phyloP scores from a whole-genome alignment of 2,888 invertebrate genomes.

The Didymodactylos carnosus region DNA sequence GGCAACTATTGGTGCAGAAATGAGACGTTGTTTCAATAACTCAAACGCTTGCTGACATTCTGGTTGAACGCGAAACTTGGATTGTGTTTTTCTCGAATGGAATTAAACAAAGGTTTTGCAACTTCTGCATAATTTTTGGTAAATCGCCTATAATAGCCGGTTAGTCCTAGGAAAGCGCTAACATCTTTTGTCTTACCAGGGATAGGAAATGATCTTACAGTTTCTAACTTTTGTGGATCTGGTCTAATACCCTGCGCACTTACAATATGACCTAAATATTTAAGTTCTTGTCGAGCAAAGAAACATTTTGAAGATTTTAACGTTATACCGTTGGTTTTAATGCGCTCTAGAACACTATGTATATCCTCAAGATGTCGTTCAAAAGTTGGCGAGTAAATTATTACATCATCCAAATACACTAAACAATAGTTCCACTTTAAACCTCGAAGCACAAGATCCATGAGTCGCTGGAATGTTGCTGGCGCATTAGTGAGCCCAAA shows the following conservation, averaged over 20 bases:
- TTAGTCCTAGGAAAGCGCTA: too few species aligned
- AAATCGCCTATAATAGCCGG: too few species aligned
- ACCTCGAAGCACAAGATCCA: constrained; percentile 21
- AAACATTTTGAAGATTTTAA: constrained; percentile 18
- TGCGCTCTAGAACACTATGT: constrained; percentile 14
- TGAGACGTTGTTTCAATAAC: not conserved
- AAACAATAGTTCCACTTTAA: constrained; percentile 20
- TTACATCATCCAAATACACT: constrained; percentile 29
- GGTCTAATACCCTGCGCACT: not conserved
- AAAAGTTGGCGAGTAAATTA: constrained; percentile 18
- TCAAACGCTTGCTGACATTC: too few species aligned
- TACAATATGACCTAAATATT: constrained; percentile 13
- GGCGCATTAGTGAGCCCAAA: constrained; percentile 26
- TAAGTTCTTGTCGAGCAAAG: constrained; percentile 15
- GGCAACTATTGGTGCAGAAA: not conserved
- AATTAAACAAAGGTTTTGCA: too few species aligned
- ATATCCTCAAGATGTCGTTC: constrained; percentile 17
- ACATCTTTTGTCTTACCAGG: too few species aligned
- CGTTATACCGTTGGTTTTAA: constrained; percentile 16
- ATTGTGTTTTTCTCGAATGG: too few species aligned
- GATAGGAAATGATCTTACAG: too few species aligned
- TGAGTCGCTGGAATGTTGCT: constrained; percentile 23
- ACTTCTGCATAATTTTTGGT: too few species aligned
- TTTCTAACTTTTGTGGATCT: too few species aligned
- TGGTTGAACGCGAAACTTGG: too few species aligned